Evolutionary conservation across 1,140 invertebrate genomes (phyloP), one percentile per base, ranked within the genome.

Genomic region (Oryctes rhinoceros): DNA sequence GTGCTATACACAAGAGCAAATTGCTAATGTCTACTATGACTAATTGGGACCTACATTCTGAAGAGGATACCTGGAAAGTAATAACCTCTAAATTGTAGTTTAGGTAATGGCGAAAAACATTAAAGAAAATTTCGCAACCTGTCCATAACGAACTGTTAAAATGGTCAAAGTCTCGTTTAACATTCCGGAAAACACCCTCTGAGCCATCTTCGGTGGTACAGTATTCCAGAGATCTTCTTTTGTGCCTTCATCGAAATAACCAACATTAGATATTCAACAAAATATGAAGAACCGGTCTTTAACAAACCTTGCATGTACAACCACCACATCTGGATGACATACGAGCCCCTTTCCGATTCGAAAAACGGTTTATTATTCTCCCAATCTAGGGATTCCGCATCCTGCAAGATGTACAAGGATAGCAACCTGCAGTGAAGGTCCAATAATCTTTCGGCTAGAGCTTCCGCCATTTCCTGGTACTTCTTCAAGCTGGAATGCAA

Each of bases 251-350:
- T 53, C n/a, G 13, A 77, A 39, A 71, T 30, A 79, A 24, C 0
- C n/a, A 20, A 1, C 75, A 44, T 62, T 44, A 47, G 67, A 83
- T 94, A 93, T 53, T 9, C 4, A 13, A 4, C 15, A 59, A 59
- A 11, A 53, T 15, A 53, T 9, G 49, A 18, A n/a, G 15, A 13
- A 5, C 39, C 0, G 0, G 5, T 44, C 39, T 44, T 44, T 44
- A 44, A 44, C 5, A 44, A 11, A 71, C 65, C 65, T 89, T 94
- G 91, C 92, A 96, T 94, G 84, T 96, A 96, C 4, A 95, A 89
- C 92, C 94, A 94, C 94, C 94, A 96, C 91, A 95, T 95, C 86
- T 95, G 94, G 74, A 96, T 90, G 4, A 92, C 91, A 65, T 94
- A 94, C 1, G 94, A 94, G 1, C 93, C 94, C 39, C 92, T 87